Conservation (phyloP, 2,113 vertebrate genomes). For the Glareola pratincola region DNA sequence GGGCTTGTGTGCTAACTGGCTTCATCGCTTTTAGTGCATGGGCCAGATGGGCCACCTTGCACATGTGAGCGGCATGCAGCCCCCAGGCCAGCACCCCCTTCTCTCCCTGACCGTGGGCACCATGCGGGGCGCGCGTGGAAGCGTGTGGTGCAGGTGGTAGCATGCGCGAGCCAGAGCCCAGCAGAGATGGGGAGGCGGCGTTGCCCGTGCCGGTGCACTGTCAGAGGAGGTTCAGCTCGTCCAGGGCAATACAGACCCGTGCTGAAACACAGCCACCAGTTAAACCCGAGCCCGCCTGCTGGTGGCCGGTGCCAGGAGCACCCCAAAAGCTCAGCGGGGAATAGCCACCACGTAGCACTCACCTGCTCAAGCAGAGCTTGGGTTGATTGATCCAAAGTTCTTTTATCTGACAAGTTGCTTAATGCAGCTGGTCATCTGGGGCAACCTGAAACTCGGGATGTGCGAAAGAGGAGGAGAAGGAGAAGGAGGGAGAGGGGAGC, state of each 20-base stretch:
- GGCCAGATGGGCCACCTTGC: background rate
- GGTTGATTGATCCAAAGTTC: background rate
- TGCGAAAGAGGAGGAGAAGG: too few species aligned
- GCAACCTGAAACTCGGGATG: background rate
- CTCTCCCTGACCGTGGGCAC: background rate
- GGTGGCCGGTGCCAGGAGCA: background rate
- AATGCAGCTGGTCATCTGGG: background rate
- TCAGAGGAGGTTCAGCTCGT: background rate
- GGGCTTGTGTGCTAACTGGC: background rate
- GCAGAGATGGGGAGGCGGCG: background rate
- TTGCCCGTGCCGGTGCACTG: background rate
- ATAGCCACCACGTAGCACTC: background rate
- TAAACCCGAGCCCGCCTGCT: background rate
- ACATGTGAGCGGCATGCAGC: background rate
- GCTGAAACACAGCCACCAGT: background rate
- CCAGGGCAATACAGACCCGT: background rate
- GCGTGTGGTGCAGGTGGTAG: background rate
- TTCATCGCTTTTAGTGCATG: background rate
- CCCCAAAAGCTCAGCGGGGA: constrained; percentile 19
- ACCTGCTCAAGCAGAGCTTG: background rate
- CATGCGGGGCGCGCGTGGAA: background rate
- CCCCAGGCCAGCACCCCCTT: background rate
- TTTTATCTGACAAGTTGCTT: background rate
- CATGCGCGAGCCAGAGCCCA: background rate
- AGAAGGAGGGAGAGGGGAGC: background rate